phyloP scores from a whole-genome alignment of 2,888 invertebrate species.

The Linyphia triangularis region DNA sequence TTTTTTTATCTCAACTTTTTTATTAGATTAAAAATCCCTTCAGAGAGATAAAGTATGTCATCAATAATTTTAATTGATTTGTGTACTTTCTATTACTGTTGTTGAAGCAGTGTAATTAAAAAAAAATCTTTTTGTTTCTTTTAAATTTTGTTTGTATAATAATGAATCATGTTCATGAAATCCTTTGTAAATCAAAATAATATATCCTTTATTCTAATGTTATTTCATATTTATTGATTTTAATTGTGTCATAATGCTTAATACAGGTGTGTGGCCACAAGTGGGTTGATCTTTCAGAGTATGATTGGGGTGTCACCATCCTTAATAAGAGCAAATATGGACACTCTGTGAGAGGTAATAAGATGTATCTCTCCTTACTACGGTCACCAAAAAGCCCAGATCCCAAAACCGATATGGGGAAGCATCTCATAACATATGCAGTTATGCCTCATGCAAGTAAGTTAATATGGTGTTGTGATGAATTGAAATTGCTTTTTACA shows the following conservation, averaged over 20 bases:
- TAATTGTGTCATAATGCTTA: background rate
- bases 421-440: slow-evolving; percentile 81
- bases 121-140: too few relatives aligned
- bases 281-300: slow-evolving; percentile 82
- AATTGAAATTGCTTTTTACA: too few relatives aligned
- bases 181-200: too few relatives aligned
- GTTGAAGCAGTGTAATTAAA: too few relatives aligned
- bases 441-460: slow-evolving; percentile 81
- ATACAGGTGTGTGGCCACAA: slow-evolving; percentile 82
- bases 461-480: slow-evolving; percentile 11
- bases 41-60: too few relatives aligned
- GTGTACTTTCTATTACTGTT: too few relatives aligned
- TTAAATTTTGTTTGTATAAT: too few relatives aligned
- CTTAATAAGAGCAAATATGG: slow-evolving; percentile 82
- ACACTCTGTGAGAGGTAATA: slow-evolving; percentile 80
- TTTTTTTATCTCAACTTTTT: too few relatives aligned
- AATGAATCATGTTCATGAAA: too few relatives aligned
- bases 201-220: too few relatives aligned
- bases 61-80: too few relatives aligned
- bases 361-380: slow-evolving; percentile 81
- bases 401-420: slow-evolving; percentile 81
- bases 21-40: too few relatives aligned
- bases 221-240: background rate
- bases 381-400: slow-evolving; percentile 82
- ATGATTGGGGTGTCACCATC: slow-evolving; percentile 81